These are phyloP conservation scores for Tetheella fluctuosa DNA, from an alignment of 2,888 invertebrate species.

Conservation along the genomic window DNA sequence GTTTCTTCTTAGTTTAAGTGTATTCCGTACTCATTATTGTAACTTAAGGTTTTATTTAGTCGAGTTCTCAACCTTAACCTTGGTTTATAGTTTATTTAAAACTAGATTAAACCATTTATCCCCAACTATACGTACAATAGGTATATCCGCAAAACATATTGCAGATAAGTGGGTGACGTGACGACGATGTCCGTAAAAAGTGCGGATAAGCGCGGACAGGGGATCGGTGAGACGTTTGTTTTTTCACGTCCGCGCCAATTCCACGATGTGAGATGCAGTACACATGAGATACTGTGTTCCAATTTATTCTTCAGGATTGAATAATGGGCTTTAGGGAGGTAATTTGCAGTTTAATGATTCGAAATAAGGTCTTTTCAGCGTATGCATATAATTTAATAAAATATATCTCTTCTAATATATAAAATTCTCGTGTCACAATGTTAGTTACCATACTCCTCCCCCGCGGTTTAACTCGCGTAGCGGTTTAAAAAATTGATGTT, in stretches of 20 bases:
- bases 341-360: background rate
- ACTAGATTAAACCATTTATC: background rate
- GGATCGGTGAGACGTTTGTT: slow-evolving; percentile 51
- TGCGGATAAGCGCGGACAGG: slow-evolving; percentile 49
- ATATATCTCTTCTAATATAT: too few relatives aligned
- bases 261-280: slow-evolving; percentile 32
- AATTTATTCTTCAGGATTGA: background rate
- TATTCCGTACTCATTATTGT: too few relatives aligned
- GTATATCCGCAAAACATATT: slow-evolving; percentile 39
- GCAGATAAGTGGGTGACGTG: slow-evolving; percentile 57
- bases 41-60: too few relatives aligned
- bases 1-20: too few relatives aligned
- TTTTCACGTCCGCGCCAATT: slow-evolving; percentile 61
- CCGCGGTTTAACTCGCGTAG: too few relatives aligned
- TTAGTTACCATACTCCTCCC: too few relatives aligned
- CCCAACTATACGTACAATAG: background rate
- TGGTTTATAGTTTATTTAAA: too few relatives aligned
- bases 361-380: too few relatives aligned
- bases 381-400: too few relatives aligned
- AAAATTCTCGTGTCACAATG: too few relatives aligned
- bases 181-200: slow-evolving; percentile 52
- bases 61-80: too few relatives aligned
- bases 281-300: slow-evolving; percentile 34
- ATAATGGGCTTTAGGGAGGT: background rate
- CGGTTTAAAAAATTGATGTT: too few relatives aligned